Evolutionary conservation across 2,888 invertebrate genomes (phyloP).

Genomic region (Brenthis ino): DNA sequence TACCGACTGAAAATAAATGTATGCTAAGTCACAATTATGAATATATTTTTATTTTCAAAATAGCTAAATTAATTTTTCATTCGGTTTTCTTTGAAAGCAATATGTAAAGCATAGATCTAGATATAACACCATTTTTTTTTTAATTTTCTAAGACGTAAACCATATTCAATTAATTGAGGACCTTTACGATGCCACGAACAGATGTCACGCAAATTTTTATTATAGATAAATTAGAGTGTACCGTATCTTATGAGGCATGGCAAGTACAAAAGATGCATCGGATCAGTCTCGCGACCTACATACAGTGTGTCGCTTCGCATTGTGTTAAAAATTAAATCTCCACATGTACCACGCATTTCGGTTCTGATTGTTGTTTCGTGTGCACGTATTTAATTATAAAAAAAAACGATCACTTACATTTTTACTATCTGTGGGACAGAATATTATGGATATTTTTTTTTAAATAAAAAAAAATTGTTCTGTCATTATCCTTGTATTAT

Average conservation of each 20-base stretch:
- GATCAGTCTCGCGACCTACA: conserved; percentile 70
- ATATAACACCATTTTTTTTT: no score
- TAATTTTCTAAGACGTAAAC: no score
- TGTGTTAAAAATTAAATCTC: conserved; percentile 69
- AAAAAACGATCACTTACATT: conserved; percentile 9
- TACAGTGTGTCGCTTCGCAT: conserved; percentile 60
- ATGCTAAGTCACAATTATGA: no score
- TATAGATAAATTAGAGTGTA: conserved; percentile 18
- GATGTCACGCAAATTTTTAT: not conserved
- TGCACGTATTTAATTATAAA: conserved; percentile 48
- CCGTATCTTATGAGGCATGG: conserved; percentile 2
- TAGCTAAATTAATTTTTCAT: no score
- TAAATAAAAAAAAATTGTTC: not conserved
- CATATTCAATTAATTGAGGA: no score
- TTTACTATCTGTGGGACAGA: not conserved
- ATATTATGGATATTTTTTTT: not conserved
- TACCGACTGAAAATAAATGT: no score
- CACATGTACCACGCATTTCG: conserved; percentile 62
- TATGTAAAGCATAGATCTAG: no score
- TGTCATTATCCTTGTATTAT: not conserved
- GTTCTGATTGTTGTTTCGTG: conserved; percentile 56
- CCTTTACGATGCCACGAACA: no score
- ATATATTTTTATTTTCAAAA: no score
- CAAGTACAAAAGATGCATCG: conserved; percentile 61
- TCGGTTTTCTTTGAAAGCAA: no score